Base-by-base conservation (phyloP, 2,113 vertebrate species). In the Cyanoderma ruficeps region DNA sequence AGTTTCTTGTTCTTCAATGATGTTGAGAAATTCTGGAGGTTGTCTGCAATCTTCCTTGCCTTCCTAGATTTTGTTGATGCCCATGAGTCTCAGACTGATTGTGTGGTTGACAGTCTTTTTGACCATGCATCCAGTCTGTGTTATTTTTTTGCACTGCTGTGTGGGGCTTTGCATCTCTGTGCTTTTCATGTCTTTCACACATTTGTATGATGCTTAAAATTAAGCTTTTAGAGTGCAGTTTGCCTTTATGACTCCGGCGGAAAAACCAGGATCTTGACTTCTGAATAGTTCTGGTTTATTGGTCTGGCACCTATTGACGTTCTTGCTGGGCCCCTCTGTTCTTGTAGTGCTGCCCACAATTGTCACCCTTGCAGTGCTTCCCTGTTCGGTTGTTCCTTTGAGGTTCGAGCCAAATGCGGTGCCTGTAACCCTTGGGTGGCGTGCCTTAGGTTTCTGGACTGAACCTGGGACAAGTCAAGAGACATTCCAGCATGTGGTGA, bases 251-350 rank as follows among this genome's bases (percentile, higher is more conserved):
- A 63, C 65, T 71, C 52, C 70, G 75, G 22, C 33, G 52, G 81
- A 63, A 91, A 74, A 44, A 60, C 0, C 5, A 30, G 37, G 41
- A 60, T 81, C 41, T 76, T 5, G 15, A 27, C 49, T 92, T 76
- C 17, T 78, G 17, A 87, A 49, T 84, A 61, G 87, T 75, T 94
- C 42, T 19, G 41, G 74, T 41, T 35, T 94, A 80, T 91, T 87
- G 78, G 87, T 93, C 87, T 96, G 94, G 95, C 92, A 77, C 4
- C 20, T 61, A 23, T 4, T 9, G 2, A 35, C 20, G 0, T 83
- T 85, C 71, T 83, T 53, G 13, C 63, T 82, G 55, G 37, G 71
- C 23, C 23, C 31, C 50, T 77, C 50, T 76, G 3, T 92, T 90
- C 87, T 93, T 93, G 37, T 53, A 79, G 56, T 0, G 1, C 55